Evolutionary conservation across 2,113 vertebrate genomes (phyloP).

Genomic region (Tachysurus fulvidraco): DNA sequence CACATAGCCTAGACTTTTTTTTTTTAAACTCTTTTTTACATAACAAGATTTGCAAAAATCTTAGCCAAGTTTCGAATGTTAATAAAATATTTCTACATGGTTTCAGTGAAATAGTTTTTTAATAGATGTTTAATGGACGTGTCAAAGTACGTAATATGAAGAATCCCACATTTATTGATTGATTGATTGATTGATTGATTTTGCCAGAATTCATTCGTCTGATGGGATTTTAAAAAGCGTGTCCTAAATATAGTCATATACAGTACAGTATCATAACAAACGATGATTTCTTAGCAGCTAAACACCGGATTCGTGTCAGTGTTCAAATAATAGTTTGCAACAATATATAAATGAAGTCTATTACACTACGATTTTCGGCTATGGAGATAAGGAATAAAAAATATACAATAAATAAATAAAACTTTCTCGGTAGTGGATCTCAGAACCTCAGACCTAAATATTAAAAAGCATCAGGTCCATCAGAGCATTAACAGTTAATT

Average conservation of each 20-base stretch:
- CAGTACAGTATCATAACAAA: not conserved
- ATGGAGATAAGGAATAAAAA: not conserved
- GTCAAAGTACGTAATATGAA: not conserved
- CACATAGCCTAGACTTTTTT: not conserved
- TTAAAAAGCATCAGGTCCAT: slow-evolving; percentile 35
- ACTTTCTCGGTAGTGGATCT: slow-evolving; percentile 38
- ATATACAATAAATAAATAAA: not conserved
- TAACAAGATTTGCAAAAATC: not conserved
- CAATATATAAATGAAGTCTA: not conserved
- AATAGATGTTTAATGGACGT: not conserved
- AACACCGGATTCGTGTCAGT: not conserved
- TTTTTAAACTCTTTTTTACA: not conserved
- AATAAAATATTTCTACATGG: not conserved
- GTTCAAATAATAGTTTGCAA: not conserved
- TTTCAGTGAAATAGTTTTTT: not conserved
- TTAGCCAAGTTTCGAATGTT: not conserved
- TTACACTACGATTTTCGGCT: not conserved
- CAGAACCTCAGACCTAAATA: slow-evolving; percentile 18
- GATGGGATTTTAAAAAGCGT: not conserved
- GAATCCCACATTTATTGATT: not conserved
- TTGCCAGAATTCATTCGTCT: not conserved
- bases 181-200: not conserved
- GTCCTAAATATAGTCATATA: not conserved
- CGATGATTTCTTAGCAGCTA: not conserved
- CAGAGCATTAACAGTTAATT: slow-evolving; percentile 52